Evolutionary conservation across 2,113 vertebrate species (phyloP).

Genomic region (Calypte anna): DNA sequence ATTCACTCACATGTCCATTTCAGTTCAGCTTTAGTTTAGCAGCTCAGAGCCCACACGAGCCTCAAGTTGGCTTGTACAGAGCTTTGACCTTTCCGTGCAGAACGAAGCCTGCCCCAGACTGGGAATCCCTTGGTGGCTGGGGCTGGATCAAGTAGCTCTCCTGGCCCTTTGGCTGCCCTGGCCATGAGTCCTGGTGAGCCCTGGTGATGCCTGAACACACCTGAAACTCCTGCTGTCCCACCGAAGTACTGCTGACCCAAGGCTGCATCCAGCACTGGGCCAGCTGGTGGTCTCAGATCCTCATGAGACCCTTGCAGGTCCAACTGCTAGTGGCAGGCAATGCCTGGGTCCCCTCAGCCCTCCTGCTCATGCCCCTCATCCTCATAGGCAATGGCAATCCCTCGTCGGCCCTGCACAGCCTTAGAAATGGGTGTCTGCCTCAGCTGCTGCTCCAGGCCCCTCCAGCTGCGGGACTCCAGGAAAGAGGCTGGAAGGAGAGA

Average conservation of each 20-base stretch:
- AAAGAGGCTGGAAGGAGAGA: conserved; percentile 82
- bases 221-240: neutral
- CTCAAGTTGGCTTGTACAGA: rapidly evolving
- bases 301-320: rapidly evolving
- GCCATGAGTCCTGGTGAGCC: neutral
- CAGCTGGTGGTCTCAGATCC: neutral
- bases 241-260: neutral
- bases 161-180: neutral
- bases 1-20: neutral
- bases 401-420: conserved; percentile 86
- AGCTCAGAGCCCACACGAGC: neutral
- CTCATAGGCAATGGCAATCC: conserved; percentile 95
- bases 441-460: conserved; percentile 87
- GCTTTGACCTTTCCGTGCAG: neutral
- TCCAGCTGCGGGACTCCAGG: conserved; percentile 90
- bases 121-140: rapidly evolving
- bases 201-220: rapidly evolving
- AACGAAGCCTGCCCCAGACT: neutral
- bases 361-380: conserved; percentile 75
- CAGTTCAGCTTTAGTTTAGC: conserved; percentile 4
- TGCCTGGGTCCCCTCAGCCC: rapidly evolving
- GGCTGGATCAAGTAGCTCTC: neutral
- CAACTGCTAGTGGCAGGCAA: neutral
- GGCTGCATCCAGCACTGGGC: rapidly evolving
- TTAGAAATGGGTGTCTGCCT: conserved; percentile 85